These are phyloP conservation scores for Esox niger DNA, from an alignment of 2,113 vertebrate species.

Conservation along the genomic window DNA sequence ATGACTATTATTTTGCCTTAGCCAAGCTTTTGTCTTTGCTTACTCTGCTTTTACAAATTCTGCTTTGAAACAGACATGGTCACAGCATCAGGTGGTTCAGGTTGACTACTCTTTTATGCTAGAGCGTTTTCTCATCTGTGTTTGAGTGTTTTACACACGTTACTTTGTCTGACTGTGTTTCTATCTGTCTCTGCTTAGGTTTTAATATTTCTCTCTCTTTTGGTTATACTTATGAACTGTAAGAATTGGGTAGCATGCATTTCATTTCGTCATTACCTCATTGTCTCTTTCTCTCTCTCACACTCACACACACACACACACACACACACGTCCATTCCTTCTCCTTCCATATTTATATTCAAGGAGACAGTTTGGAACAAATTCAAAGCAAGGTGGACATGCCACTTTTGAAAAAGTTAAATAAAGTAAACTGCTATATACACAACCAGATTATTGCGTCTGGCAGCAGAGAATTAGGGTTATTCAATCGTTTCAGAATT, in stretches of 20 bases:
- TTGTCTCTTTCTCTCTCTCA: neutral
- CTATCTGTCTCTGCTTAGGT: too few species aligned
- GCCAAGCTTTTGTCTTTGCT: too few species aligned
- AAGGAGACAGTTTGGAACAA: constrained; percentile 24
- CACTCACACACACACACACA: constrained; percentile 9
- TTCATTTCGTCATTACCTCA: neutral
- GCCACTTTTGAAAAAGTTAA: neutral
- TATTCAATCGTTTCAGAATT: neutral
- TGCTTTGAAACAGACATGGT: neutral
- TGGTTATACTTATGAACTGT: too few species aligned
- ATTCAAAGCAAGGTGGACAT: neutral
- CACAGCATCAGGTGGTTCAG: neutral
- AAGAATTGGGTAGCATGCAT: neutral
- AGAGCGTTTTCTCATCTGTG: neutral
- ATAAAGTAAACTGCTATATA: constrained; percentile 2
- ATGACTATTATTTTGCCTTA: neutral
- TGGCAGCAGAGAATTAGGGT: neutral
- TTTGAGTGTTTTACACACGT: neutral
- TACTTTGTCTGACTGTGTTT: too few species aligned
- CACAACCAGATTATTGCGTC: neutral
- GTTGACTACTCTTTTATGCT: neutral
- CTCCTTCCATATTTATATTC: constrained; percentile 45
- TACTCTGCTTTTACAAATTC: neutral
- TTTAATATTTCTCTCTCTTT: too few species aligned
- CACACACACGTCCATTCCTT: constrained; percentile 4